Conservation (phyloP, 2,888 invertebrate species). For the Charanyca ferruginea region DNA sequence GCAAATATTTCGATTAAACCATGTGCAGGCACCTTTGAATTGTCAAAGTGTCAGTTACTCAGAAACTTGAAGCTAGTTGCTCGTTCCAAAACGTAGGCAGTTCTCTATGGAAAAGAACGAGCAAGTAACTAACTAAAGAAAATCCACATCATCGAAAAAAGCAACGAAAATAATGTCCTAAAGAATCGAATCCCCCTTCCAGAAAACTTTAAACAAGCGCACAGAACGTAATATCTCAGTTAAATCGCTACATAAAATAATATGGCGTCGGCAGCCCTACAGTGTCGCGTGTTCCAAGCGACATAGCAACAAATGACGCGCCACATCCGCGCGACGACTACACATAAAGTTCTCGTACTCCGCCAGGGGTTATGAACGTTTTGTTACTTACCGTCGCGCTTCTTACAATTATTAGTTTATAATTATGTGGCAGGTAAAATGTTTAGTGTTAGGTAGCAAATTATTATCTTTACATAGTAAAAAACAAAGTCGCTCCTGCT, state of each 20-base stretch:
- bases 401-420: slow-evolving; percentile 20
- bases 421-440: slow-evolving; percentile 8
- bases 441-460: neutral
- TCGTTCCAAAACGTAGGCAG: too few species aligned
- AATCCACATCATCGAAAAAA: neutral
- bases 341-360: slow-evolving; percentile 46
- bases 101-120: too few species aligned
- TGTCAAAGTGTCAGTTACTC: too few species aligned
- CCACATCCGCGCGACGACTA: slow-evolving; percentile 38
- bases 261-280: slow-evolving; percentile 44
- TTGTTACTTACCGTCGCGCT: slow-evolving; percentile 19
- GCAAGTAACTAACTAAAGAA: too few species aligned
- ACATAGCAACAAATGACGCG: slow-evolving; percentile 64
- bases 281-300: slow-evolving; percentile 42
- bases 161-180: neutral
- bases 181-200: neutral
- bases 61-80: too few species aligned
- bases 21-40: too few species aligned
- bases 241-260: slow-evolving; percentile 17
- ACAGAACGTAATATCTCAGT: neutral
- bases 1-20: too few species aligned
- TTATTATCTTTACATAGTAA: too few species aligned
- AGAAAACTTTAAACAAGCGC: neutral
- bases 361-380: slow-evolving; percentile 50
- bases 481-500: too few species aligned